phyloP scores from a whole-genome alignment of 2,113 vertebrate genomes.

The Paramisgurnus dabryanus region DNA sequence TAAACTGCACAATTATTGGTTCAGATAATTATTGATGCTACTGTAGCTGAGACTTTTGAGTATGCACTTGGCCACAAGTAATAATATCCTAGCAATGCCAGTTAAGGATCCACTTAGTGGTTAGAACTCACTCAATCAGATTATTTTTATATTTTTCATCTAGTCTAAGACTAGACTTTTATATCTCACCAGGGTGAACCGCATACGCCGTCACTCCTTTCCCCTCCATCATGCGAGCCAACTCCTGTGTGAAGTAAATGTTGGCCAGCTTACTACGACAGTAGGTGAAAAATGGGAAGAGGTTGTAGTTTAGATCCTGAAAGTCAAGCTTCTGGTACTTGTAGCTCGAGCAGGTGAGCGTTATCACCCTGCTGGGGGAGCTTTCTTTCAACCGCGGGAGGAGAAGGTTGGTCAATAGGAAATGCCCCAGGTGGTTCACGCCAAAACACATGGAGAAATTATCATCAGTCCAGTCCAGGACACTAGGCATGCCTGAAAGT shows the following conservation, averaged over 20 bases:
- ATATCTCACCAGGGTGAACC: constrained; percentile 74
- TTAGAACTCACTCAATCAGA: too few species aligned
- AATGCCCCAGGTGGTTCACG: constrained; percentile 81
- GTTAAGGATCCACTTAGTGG: too few species aligned
- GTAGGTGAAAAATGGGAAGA: constrained; percentile 79
- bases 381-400: constrained; percentile 74
- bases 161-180: too few species aligned
- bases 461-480: constrained; percentile 80
- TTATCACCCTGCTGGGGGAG: constrained; percentile 75
- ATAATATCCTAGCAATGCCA: too few species aligned
- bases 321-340: constrained; percentile 80
- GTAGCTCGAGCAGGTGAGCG: constrained; percentile 77
- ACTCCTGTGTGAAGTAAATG: constrained; percentile 80
- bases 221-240: constrained; percentile 69
- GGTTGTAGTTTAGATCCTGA: constrained; percentile 80
- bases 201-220: constrained; percentile 74
- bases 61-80: too few species aligned
- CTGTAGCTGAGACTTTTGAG: too few species aligned
- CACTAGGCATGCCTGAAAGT: constrained; percentile 71
- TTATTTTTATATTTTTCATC: too few species aligned
- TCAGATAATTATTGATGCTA: too few species aligned
- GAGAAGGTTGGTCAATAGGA: constrained; percentile 78
- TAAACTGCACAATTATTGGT: too few species aligned
- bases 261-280: constrained; percentile 82
- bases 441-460: constrained; percentile 81